These are phyloP conservation scores for Mesorhabditis spiculigera DNA, from an alignment of 2,888 invertebrate genomes.

Conservation along the genomic window DNA sequence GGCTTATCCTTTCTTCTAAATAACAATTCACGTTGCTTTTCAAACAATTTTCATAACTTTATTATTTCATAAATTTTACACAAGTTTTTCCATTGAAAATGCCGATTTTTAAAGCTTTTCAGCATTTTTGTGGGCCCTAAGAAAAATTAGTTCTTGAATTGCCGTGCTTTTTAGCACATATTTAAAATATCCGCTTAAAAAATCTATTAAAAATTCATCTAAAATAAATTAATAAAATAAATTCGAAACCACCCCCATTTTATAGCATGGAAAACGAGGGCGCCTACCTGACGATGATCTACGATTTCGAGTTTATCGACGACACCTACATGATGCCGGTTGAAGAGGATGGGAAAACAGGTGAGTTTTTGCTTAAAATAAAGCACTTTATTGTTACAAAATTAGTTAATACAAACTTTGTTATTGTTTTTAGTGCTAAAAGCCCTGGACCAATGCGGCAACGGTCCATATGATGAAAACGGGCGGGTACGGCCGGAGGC, in stretches of 20 bases:
- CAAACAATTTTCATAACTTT: no score
- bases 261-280: constrained; percentile 10
- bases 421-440: neutral
- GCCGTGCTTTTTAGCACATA: no score
- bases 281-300: constrained; percentile 54
- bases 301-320: constrained; percentile 64
- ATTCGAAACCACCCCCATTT: neutral
- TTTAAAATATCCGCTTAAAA: neutral
- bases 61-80: no score
- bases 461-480: constrained; percentile 43
- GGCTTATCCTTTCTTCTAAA: no score
- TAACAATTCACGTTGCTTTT: no score
- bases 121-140: no score
- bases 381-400: no score
- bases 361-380: neutral
- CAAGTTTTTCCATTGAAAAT: no score
- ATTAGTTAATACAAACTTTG: no score
- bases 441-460: constrained; percentile 15
- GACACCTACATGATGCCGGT: constrained; percentile 59
- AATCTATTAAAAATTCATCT: neutral
- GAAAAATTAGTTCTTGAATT: no score
- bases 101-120: no score
- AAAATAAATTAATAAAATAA: neutral
- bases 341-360: no score
- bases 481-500: constrained; percentile 50